phyloP scores from a whole-genome alignment of 1,140 invertebrate species.

The Drosophila lowei region DNA sequence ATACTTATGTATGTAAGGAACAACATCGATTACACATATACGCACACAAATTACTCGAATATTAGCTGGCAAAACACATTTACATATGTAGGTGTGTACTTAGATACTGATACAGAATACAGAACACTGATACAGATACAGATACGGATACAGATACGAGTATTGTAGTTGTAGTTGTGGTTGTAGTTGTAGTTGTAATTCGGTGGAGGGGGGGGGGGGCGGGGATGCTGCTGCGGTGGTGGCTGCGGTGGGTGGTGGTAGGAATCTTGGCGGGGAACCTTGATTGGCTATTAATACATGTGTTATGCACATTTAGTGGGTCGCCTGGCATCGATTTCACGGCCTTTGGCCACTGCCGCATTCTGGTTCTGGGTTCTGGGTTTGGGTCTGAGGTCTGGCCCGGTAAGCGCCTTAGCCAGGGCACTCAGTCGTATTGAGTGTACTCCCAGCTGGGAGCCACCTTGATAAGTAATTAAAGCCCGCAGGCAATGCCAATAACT shows the following conservation, averaged over 20 bases:
- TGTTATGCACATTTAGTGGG: too few relatives aligned
- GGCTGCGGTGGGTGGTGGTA: not conserved
- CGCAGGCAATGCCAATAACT: slow-evolving; percentile 29
- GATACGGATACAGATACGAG: slow-evolving; percentile 11
- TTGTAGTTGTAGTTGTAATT: slow-evolving; percentile 19
- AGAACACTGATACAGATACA: slow-evolving; percentile 14
- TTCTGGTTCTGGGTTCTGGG: not conserved
- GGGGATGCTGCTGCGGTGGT: too few relatives aligned
- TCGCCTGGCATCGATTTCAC: too few relatives aligned
- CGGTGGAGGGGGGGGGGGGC: too few relatives aligned
- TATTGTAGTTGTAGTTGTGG: slow-evolving; percentile 30
- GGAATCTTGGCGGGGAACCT: slow-evolving; percentile 12
- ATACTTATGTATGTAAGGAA: slow-evolving; percentile 1
- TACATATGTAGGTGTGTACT: slow-evolving; percentile 31
- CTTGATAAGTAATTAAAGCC: slow-evolving; percentile 43
- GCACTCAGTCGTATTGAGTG: slow-evolving; percentile 7
- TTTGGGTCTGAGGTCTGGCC: slow-evolving; percentile 1
- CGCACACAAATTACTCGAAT: slow-evolving; percentile 38
- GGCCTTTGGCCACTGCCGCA: too few relatives aligned
- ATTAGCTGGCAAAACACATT: slow-evolving; percentile 17
- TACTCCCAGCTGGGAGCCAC: slow-evolving; percentile 1
- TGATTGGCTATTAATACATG: slow-evolving; percentile 23
- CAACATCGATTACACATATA: slow-evolving; percentile 34
- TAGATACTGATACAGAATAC: slow-evolving; percentile 27
- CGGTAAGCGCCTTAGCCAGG: slow-evolving; percentile 37